These are phyloP conservation scores for Pungitius pungitius DNA, from an alignment of 2,113 vertebrate species.

Conservation along the genomic window DNA sequence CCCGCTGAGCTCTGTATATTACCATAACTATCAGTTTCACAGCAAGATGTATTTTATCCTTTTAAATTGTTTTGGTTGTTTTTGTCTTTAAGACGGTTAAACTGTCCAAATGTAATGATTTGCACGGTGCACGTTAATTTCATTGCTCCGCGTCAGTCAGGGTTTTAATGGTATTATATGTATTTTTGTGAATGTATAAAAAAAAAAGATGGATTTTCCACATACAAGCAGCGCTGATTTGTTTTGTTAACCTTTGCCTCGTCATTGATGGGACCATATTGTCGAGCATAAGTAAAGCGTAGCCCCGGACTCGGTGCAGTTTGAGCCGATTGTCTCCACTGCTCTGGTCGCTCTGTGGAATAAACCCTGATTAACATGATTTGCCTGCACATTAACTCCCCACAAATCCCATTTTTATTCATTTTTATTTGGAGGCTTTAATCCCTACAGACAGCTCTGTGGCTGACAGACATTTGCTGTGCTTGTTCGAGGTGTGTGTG, in stretches of 20 bases:
- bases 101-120: constrained; percentile 3
- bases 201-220: background rate
- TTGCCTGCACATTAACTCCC: constrained; percentile 43
- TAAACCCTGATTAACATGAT: constrained; percentile 40
- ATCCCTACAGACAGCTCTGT: constrained; percentile 76
- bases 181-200: constrained; percentile 15
- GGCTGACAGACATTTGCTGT: constrained; percentile 75
- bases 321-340: background rate
- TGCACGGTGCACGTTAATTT: background rate
- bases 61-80: background rate
- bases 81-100: background rate
- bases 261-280: background rate
- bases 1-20: background rate
- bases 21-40: constrained; percentile 1
- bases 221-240: background rate
- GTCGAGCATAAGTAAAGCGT: background rate
- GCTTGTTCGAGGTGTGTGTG: constrained; percentile 58
- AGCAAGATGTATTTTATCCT: background rate
- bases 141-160: background rate
- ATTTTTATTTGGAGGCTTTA: constrained; percentile 53
- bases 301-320: background rate
- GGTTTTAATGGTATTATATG: constrained; percentile 8
- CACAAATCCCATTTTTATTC: constrained; percentile 9
- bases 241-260: background rate
- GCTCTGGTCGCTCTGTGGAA: background rate